Evolutionary conservation across 1,140 invertebrate genomes (phyloP).

Genomic region (Zaprionus gabonicus): DNA sequence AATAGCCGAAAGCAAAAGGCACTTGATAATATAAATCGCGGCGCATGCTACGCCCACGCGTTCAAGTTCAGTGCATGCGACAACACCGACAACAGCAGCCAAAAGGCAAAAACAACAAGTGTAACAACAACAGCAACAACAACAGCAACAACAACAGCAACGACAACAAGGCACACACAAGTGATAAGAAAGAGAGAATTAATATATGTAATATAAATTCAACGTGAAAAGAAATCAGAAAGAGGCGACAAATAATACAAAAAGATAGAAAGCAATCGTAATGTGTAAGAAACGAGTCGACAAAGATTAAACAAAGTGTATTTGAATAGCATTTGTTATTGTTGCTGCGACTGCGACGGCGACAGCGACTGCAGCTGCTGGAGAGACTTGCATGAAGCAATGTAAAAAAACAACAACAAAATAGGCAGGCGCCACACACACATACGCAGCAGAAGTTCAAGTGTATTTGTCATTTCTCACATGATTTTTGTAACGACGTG

Average conservation of each 20-base stretch:
- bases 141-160: slow-evolving; percentile 28
- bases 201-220: slow-evolving; percentile 69
- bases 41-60: slow-evolving; percentile 66
- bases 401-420: slow-evolving; percentile 50
- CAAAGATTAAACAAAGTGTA: slow-evolving; percentile 75
- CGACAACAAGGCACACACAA: slow-evolving; percentile 38
- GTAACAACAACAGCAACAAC: slow-evolving; percentile 26
- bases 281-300: slow-evolving; percentile 66
- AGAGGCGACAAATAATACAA: slow-evolving; percentile 57
- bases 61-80: slow-evolving; percentile 65
- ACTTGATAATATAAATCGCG: slow-evolving; percentile 57
- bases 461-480: slow-evolving; percentile 32
- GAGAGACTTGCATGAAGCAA: slow-evolving; percentile 51
- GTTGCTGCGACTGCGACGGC: slow-evolving; percentile 45
- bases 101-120: slow-evolving; percentile 40
- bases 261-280: slow-evolving; percentile 75
- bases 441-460: neutral
- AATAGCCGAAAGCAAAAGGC: slow-evolving; percentile 66
- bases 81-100: slow-evolving; percentile 25
- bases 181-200: slow-evolving; percentile 65
- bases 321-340: slow-evolving; percentile 72
- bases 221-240: slow-evolving; percentile 75
- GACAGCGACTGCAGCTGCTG: slow-evolving; percentile 22
- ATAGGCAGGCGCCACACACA: slow-evolving; percentile 7
- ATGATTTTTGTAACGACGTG: slow-evolving; percentile 30